Percentiles rank a stretch among this genome's conserved stretches.
These are phyloP conservation scores for Tachysurus fulvidraco DNA, from an alignment of 2,113 vertebrate genomes.

Conservation along the genomic window DNA sequence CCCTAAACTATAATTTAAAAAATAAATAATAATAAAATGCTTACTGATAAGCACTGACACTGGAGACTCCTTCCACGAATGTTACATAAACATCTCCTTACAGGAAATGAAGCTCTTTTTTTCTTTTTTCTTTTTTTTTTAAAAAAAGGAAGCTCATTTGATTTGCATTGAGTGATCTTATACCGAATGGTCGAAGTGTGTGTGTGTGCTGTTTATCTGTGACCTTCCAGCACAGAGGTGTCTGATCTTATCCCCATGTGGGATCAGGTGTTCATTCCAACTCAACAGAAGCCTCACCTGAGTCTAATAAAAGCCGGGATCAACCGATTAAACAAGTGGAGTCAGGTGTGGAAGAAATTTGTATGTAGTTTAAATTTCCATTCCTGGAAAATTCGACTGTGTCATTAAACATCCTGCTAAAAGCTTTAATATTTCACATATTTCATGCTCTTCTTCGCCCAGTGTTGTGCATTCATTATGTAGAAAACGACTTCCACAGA, in stretches of 20 bases:
- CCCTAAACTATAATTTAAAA: too few species aligned
- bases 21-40: too few species aligned
- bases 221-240: not conserved
- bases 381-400: not conserved
- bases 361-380: not conserved
- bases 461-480: not conserved
- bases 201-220: too few species aligned
- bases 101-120: not conserved
- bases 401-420: not conserved
- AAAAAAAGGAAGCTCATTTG: not conserved
- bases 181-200: too few species aligned
- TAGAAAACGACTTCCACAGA: not conserved
- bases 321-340: too few species aligned
- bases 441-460: not conserved
- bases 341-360: not conserved
- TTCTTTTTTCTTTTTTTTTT: too few species aligned
- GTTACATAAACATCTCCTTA: not conserved
- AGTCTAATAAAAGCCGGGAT: too few species aligned
- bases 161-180: not conserved
- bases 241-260: too few species aligned
- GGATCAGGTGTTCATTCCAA: too few species aligned
- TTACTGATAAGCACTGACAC: not conserved
- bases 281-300: too few species aligned
- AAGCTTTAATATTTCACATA: constrained; percentile 40
- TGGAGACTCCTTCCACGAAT: not conserved